Percentiles rank a stretch among this genome's conserved stretches.
These are phyloP conservation scores for Sebastes hubbsi DNA, from an alignment of 2,797 vertebrate genomes.

Conservation along the genomic window DNA sequence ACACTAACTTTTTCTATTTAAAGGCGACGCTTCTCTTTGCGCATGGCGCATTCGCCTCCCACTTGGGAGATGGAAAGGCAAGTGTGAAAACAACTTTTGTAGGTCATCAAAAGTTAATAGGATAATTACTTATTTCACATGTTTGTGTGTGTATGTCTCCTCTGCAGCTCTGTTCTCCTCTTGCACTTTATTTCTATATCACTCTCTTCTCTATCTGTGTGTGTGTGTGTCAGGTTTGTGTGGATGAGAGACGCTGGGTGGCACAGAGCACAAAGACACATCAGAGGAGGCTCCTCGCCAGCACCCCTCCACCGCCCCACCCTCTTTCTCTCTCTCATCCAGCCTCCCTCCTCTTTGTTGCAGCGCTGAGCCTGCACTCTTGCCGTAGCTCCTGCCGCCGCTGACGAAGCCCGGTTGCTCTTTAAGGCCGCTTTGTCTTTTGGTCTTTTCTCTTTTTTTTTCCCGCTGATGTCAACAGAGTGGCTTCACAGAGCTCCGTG, in stretches of 20 bases:
- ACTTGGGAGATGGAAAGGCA: constrained; percentile 41
- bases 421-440: constrained; percentile 77
- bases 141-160: constrained; percentile 45
- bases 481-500: constrained; percentile 78
- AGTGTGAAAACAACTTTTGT: constrained; percentile 72
- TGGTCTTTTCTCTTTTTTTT: constrained; percentile 65
- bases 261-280: constrained; percentile 74
- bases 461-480: constrained; percentile 85
- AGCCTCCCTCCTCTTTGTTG: constrained; percentile 74
- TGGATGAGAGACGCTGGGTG: constrained; percentile 67
- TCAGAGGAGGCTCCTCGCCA: constrained; percentile 71
- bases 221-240: constrained; percentile 26
- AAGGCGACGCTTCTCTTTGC: constrained; percentile 30
- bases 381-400: constrained; percentile 62
- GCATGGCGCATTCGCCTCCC: constrained; percentile 23
- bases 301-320: constrained; percentile 5
- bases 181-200: constrained; percentile 50
- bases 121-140: constrained; percentile 79
- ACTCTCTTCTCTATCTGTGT: constrained; percentile 2
- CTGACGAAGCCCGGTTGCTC: constrained; percentile 71
- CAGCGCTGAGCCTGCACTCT: constrained; percentile 82
- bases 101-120: constrained; percentile 80
- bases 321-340: constrained; percentile 55
- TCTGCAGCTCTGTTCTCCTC: constrained; percentile 38
- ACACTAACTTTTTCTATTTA: constrained; percentile 57